Conservation (phyloP, 2,797 vertebrate species). For the Leptodactylus fallax region DNA sequence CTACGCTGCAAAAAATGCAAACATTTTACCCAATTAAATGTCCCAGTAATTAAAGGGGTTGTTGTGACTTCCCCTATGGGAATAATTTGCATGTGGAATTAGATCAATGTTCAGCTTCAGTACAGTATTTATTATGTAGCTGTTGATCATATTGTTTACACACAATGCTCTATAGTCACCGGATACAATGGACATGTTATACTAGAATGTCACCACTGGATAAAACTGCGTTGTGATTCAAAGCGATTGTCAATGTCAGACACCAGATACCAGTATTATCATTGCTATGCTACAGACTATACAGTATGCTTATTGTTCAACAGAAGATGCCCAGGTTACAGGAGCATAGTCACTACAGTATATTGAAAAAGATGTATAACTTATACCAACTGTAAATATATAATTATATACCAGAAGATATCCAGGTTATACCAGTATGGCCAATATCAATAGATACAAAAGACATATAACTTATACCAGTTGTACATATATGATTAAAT, state of each 20-base stretch:
- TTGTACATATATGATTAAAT: neutral
- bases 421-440: too few species aligned
- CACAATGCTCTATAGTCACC: neutral
- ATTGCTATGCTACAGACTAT: too few species aligned
- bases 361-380: neutral
- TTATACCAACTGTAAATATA: too few species aligned
- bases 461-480: neutral
- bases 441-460: too few species aligned
- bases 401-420: too few species aligned
- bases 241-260: neutral
- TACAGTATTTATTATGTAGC: neutral
- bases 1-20: conserved; percentile 13
- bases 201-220: neutral
- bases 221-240: neutral
- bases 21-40: conserved; percentile 42
- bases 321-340: neutral
- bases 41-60: conserved; percentile 21
- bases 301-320: neutral
- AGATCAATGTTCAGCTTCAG: conserved; percentile 5
- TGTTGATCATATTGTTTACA: conserved; percentile 16
- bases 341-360: neutral
- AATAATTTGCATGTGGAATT: conserved; percentile 43
- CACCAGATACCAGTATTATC: too few species aligned
- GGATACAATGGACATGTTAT: neutral
- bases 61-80: conserved; percentile 18